Conservation (phyloP, 2,113 vertebrate genomes). For the Takifugu flavidus region DNA sequence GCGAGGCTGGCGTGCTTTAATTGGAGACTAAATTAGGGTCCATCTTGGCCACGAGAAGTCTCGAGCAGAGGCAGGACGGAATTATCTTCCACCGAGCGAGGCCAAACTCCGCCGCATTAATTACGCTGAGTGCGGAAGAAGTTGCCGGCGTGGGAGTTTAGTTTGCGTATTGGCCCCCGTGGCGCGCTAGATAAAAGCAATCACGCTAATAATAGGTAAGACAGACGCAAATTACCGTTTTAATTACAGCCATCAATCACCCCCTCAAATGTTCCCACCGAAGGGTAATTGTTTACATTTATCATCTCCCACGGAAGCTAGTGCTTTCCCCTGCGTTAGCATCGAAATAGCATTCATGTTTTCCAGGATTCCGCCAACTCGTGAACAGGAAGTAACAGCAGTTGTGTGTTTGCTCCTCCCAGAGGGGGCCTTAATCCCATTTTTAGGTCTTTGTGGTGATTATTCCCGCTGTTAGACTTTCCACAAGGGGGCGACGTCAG, state of each 20-base stretch:
- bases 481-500: too few relatives aligned
- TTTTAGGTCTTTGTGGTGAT: too few relatives aligned
- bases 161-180: not conserved
- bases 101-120: not conserved
- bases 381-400: too few relatives aligned
- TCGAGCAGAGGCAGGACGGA: constrained; percentile 4
- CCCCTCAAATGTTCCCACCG: not conserved
- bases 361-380: too few relatives aligned
- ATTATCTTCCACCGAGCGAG: constrained; percentile 4
- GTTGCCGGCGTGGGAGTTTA: constrained; percentile 9
- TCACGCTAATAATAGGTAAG: not conserved
- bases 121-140: constrained; percentile 17
- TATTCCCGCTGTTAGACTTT: too few relatives aligned
- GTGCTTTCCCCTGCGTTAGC: too few relatives aligned
- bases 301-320: not conserved
- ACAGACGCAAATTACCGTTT: not conserved
- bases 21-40: constrained; percentile 40
- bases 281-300: not conserved
- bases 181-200: not conserved
- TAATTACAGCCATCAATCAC: constrained; percentile 4
- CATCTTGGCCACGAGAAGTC: constrained; percentile 22
- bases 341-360: too few relatives aligned
- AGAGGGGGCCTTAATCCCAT: too few relatives aligned
- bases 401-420: too few relatives aligned
- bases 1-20: constrained; percentile 38